Conservation (phyloP, 2,113 vertebrate genomes). For the Zingel zingel region DNA sequence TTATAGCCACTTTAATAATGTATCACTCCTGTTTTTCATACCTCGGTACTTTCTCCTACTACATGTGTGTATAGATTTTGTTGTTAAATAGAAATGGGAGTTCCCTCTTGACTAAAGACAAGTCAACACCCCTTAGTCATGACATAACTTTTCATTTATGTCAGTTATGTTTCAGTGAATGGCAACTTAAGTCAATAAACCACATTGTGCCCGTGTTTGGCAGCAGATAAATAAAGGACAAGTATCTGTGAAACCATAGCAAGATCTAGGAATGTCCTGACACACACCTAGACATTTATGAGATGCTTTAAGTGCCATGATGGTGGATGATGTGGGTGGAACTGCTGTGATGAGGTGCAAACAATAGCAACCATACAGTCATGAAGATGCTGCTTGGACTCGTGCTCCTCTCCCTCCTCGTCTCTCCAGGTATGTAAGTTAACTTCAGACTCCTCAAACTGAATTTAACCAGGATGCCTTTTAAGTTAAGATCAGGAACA, state of each 20-base stretch:
- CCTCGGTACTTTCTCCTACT: not conserved
- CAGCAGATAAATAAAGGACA: constrained; percentile 9
- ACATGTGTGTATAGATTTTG: not conserved
- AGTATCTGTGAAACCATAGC: constrained; percentile 59
- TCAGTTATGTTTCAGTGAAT: not conserved
- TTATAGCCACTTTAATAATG: not conserved
- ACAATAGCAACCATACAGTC: constrained; percentile 24
- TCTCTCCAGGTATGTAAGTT: constrained; percentile 68
- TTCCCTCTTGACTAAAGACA: not conserved
- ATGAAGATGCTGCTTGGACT: constrained; percentile 53
- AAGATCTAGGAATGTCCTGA: constrained; percentile 25
- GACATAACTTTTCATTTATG: not conserved
- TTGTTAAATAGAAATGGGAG: not conserved
- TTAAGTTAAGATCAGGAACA: not conserved
- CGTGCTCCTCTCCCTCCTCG: constrained; percentile 56
- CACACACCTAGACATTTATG: constrained; percentile 17
- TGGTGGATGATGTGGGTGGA: constrained; percentile 51
- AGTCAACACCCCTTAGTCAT: not conserved
- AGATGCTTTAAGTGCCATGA: constrained; percentile 29
- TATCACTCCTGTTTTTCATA: not conserved
- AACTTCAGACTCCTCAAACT: not conserved
- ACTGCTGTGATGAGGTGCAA: constrained; percentile 24
- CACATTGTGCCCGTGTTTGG: constrained; percentile 15
- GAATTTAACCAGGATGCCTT: too few relatives aligned
- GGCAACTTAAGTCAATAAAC: not conserved